Base-by-base conservation (phyloP, 2,113 vertebrate genomes). In the Tapirus terrestris region DNA sequence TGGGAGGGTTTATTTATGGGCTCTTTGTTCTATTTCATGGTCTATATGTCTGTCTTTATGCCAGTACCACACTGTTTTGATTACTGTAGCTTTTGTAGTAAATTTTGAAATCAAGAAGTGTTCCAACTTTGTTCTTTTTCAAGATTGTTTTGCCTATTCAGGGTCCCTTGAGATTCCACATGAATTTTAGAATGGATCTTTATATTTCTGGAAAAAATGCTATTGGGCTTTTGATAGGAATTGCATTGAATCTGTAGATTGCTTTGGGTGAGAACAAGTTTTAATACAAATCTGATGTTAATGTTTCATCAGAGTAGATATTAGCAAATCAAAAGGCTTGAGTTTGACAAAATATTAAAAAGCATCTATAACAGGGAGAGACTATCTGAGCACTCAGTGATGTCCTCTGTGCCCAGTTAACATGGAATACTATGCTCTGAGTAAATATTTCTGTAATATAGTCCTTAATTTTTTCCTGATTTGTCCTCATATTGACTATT, bases 31-130 rank as follows among this genome's bases (percentile, higher is more conserved):
- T 75, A 5, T 90, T 75, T 18, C 13, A 16, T 81, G 21, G 10
- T 96, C 13, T 77, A 0, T 92, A 39, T 85, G 20, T 83, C 21
- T 81, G 48, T 73, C 48, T 61, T 60, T 75, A 77, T 61, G 33
- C 56, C 33, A 43, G 23, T 72, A 68, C 2, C 51, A 25, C n/a
- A 65, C 31, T 89, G 29, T 68, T 83, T 96, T 90, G 33, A 81
- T 88, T 73, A 48, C 16, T 68, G 0, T 76, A 90, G n/a, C 43
- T 83, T 95, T 96, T 94, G 17, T 93, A 89, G 31, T 88, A 93
- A 93, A 27, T 89, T 97, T 97, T 94, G 72, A 80, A 93, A 80
- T 95, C 27, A 89, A 56, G 56, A 77, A 93, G 8, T 31, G 48
- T 93, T 95, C 73, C 70, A 79, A 20, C 13, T 90, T 81, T 86